Percentiles rank a stretch among this genome's conserved stretches.
These are phyloP conservation scores for Philotrypesis tridentata DNA, from an alignment of 1,140 invertebrate genomes.

Conservation along the genomic window DNA sequence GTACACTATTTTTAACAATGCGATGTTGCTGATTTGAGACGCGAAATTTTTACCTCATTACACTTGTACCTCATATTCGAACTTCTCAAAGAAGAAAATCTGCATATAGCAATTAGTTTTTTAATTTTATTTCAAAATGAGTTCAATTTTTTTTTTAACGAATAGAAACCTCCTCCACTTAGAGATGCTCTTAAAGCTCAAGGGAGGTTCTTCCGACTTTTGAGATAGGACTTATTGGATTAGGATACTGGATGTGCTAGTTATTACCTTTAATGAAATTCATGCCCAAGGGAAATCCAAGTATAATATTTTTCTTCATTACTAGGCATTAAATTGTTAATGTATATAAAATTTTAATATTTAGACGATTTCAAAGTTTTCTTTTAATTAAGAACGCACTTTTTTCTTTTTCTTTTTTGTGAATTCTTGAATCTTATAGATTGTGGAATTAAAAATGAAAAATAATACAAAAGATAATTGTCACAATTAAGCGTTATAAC, in stretches of 20 bases:
- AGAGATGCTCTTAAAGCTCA: neutral
- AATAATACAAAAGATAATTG: too few species aligned
- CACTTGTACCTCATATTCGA: too few species aligned
- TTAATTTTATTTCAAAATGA: neutral
- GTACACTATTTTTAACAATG: too few species aligned
- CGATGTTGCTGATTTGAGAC: too few species aligned
- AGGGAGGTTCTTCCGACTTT: constrained; percentile 37
- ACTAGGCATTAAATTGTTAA: neutral
- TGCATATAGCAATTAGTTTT: too few species aligned
- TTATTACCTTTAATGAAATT: neutral
- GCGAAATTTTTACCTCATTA: too few species aligned
- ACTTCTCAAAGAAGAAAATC: too few species aligned
- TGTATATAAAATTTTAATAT: neutral
- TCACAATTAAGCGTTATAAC: too few species aligned
- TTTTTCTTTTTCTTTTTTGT: too few species aligned
- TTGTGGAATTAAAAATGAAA: too few species aligned
- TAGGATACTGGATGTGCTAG: neutral
- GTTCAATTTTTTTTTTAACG: neutral
- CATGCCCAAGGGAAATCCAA: neutral
- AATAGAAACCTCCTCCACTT: neutral
- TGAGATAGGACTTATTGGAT: neutral
- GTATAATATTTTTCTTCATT: constrained; percentile 9
- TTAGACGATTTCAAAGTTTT: neutral
- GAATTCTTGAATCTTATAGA: too few species aligned
- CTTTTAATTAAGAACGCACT: too few species aligned